Evolutionary conservation across 2,113 vertebrate species (phyloP).

Genomic region (Psammodynastes pulverulentus): DNA sequence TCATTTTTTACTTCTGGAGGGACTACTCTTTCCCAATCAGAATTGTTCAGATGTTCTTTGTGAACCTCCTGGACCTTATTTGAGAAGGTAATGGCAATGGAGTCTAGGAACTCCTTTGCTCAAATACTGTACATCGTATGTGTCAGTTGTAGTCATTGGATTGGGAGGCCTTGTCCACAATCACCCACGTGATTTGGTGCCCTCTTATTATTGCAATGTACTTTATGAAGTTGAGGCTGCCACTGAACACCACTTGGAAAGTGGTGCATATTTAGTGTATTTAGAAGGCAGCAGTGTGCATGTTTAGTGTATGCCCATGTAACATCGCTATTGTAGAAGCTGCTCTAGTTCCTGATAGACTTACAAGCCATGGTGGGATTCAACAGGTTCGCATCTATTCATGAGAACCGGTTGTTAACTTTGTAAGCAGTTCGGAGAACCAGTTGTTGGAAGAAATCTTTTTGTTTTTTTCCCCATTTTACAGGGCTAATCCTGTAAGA

Average conservation of each 20-base stretch:
- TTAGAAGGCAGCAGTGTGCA: background rate
- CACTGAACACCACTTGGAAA: background rate
- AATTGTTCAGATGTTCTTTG: background rate
- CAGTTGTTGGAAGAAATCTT: too few relatives aligned
- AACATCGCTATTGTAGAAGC: background rate
- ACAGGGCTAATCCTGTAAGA: too few relatives aligned
- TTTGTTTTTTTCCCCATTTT: too few relatives aligned
- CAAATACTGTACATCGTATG: background rate
- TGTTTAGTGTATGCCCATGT: background rate
- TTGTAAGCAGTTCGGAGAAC: too few relatives aligned
- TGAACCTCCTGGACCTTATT: background rate
- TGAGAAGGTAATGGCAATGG: background rate
- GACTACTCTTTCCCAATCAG: background rate
- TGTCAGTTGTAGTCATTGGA: background rate
- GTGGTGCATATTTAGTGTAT: background rate
- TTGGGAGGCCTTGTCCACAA: background rate
- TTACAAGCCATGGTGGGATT: too few relatives aligned
- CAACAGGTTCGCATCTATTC: too few relatives aligned
- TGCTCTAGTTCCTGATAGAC: background rate
- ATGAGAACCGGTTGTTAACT: too few relatives aligned
- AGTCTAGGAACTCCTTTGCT: background rate
- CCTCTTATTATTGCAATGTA: background rate
- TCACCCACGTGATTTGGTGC: background rate
- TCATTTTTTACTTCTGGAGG: background rate
- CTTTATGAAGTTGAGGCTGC: background rate